Conservation (phyloP, 1,140 invertebrate genomes). For the Papilio machaon region DNA sequence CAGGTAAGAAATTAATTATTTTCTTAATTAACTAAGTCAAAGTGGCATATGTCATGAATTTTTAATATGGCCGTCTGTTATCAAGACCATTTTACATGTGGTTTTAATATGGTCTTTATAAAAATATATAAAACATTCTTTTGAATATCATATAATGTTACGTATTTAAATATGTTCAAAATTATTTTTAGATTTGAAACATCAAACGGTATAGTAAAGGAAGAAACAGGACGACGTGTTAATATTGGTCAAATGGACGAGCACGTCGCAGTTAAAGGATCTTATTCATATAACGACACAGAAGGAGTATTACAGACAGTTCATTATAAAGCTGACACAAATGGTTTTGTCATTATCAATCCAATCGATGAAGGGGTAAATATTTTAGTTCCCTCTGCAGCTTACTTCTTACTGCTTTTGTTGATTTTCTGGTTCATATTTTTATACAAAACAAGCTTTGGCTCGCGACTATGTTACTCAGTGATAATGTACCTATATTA, state of each 20-base stretch:
- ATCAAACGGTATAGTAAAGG: slow-evolving; percentile 50
- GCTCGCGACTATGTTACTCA: too few relatives aligned
- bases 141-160: too few relatives aligned
- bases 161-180: neutral
- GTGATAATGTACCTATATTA: too few relatives aligned
- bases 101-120: neutral
- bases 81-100: neutral
- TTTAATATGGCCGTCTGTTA: neutral
- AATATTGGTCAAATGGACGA: slow-evolving; percentile 46
- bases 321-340: slow-evolving; percentile 53
- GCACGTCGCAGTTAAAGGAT: slow-evolving; percentile 46
- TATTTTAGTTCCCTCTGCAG: neutral
- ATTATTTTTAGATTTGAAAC: slow-evolving; percentile 47
- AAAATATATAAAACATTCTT: too few relatives aligned
- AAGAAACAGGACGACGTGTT: slow-evolving; percentile 50
- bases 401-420: neutral
- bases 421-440: neutral
- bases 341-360: slow-evolving; percentile 46
- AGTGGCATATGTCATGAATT: too few relatives aligned
- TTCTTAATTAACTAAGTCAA: neutral
- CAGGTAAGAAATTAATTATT: slow-evolving; percentile 42
- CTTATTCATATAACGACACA: slow-evolving; percentile 45
- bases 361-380: neutral
- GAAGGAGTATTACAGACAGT: slow-evolving; percentile 44
- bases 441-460: too few relatives aligned